phyloP scores from a whole-genome alignment of 2,888 invertebrate species.

The Ligdia adustata region DNA sequence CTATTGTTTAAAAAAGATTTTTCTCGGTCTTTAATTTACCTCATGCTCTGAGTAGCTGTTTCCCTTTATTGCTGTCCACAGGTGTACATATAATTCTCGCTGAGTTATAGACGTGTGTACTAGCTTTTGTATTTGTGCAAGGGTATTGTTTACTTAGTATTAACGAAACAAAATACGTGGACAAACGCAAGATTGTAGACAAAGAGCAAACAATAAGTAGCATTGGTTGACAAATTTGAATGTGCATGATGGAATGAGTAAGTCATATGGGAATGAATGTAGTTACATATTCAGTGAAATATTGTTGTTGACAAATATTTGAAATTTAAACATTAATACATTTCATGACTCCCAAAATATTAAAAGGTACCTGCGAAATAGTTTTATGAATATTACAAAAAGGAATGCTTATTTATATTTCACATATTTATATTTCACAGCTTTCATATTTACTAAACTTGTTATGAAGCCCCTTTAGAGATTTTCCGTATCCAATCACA shows the following conservation, averaged over 20 bases:
- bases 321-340: too few relatives aligned
- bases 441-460: too few relatives aligned
- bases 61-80: neutral
- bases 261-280: neutral
- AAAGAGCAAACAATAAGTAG: slow-evolving; percentile 14
- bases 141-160: slow-evolving; percentile 7
- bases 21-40: neutral
- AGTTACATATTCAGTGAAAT: neutral
- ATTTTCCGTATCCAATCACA: neutral
- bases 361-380: too few relatives aligned
- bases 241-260: neutral
- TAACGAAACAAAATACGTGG: slow-evolving; percentile 12
- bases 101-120: slow-evolving; percentile 1
- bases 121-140: slow-evolving; percentile 9
- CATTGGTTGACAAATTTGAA: slow-evolving; percentile 9
- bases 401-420: too few relatives aligned
- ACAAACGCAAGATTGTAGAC: slow-evolving; percentile 10
- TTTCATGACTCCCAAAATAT: too few relatives aligned
- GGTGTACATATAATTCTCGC: neutral
- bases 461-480: too few relatives aligned
- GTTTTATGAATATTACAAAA: too few relatives aligned
- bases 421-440: too few relatives aligned
- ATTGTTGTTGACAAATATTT: neutral
- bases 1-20: too few relatives aligned
- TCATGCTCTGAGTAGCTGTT: neutral